These are phyloP conservation scores for Lochmaea crataegi DNA, from an alignment of 2,888 invertebrate species.

Conservation along the genomic window DNA sequence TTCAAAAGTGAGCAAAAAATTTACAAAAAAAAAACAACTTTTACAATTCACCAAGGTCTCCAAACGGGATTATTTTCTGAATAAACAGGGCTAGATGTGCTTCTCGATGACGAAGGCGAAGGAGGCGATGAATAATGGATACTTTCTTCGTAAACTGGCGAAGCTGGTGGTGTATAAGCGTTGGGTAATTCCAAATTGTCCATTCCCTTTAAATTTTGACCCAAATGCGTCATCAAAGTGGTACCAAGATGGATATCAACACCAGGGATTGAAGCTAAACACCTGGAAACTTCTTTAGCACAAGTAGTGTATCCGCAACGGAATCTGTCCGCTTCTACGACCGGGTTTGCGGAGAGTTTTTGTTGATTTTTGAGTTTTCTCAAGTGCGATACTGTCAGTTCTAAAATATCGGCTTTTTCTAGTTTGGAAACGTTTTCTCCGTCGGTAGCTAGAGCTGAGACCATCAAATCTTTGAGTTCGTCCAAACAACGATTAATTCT, in stretches of 20 bases:
- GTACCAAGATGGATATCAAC: slow-evolving; percentile 88
- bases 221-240: slow-evolving; percentile 88
- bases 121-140: slow-evolving; percentile 76
- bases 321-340: slow-evolving; percentile 83
- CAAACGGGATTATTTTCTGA: slow-evolving; percentile 67
- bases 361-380: slow-evolving; percentile 85
- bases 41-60: slow-evolving; percentile 68
- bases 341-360: slow-evolving; percentile 75
- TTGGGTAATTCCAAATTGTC: slow-evolving; percentile 66
- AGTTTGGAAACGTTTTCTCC: slow-evolving; percentile 89
- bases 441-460: slow-evolving; percentile 84
- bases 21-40: slow-evolving; percentile 27
- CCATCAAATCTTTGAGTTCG: slow-evolving; percentile 90
- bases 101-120: slow-evolving; percentile 68
- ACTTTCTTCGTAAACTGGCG: slow-evolving; percentile 62
- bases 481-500: slow-evolving; percentile 91
- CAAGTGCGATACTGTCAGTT: slow-evolving; percentile 85
- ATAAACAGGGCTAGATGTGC: slow-evolving; percentile 68
- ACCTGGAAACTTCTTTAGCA: slow-evolving; percentile 88
- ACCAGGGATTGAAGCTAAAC: slow-evolving; percentile 84
- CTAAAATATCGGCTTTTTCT: slow-evolving; percentile 90
- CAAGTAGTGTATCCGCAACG: slow-evolving; percentile 88
- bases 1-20: slow-evolving; percentile 41
- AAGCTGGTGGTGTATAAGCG: slow-evolving; percentile 68
- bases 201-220: slow-evolving; percentile 84